Conservation (phyloP, 2,113 vertebrate genomes). For the Proteles cristata region DNA sequence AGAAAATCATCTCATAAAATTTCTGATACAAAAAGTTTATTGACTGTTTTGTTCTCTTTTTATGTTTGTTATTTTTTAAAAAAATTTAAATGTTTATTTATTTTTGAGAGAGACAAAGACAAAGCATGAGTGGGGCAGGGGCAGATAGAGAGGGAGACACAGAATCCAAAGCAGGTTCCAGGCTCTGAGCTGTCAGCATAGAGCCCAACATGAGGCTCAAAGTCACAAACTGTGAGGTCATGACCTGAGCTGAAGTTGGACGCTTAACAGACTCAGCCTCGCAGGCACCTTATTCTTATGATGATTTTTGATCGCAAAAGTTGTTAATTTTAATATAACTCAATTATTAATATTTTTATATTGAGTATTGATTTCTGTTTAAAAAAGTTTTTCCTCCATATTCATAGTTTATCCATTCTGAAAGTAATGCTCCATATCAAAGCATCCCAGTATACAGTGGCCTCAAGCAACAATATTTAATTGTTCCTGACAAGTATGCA, state of each 20-base stretch:
- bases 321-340: not conserved
- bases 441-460: not conserved
- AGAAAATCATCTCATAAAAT: conserved; percentile 6
- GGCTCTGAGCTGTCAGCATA: too few relatives aligned
- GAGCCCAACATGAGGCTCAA: too few relatives aligned
- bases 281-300: not conserved
- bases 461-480: not conserved
- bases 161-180: too few relatives aligned
- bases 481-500: not conserved
- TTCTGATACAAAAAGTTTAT: not conserved
- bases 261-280: too few relatives aligned
- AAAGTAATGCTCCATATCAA: not conserved
- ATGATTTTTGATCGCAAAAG: not conserved
- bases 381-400: not conserved
- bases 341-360: not conserved
- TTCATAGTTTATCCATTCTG: not conserved
- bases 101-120: too few relatives aligned
- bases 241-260: too few relatives aligned
- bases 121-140: too few relatives aligned
- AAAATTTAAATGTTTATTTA: too few relatives aligned
- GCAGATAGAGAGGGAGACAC: too few relatives aligned
- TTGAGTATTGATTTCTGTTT: not conserved
- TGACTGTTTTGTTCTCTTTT: not conserved
- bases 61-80: not conserved
- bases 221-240: too few relatives aligned